Evolutionary conservation across 2,888 invertebrate species (phyloP).

Genomic region (Epistrophe eligans): DNA sequence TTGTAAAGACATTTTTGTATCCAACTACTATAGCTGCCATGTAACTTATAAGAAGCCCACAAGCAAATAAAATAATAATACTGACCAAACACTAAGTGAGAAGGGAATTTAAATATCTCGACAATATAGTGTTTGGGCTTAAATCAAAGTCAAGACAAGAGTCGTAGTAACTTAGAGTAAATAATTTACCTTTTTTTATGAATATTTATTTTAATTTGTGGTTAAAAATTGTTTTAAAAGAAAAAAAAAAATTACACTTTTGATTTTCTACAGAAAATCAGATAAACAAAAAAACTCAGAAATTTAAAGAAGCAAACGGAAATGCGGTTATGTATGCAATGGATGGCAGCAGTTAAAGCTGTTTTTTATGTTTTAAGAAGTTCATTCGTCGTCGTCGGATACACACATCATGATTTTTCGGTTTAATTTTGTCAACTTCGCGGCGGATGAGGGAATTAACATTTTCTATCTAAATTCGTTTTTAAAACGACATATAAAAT

Average conservation of each 20-base stretch:
- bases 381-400: not conserved
- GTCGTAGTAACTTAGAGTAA: not conserved
- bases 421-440: slow-evolving; percentile 34
- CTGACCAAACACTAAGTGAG: not conserved
- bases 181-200: not conserved
- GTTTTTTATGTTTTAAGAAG: slow-evolving; percentile 18
- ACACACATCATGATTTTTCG: not conserved
- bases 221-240: not conserved
- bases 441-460: slow-evolving; percentile 37
- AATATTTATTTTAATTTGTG: slow-evolving; percentile 22
- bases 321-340: slow-evolving; percentile 65
- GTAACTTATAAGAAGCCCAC: slow-evolving; percentile 13
- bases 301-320: slow-evolving; percentile 49
- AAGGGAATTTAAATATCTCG: not conserved
- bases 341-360: slow-evolving; percentile 8
- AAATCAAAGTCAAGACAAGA: slow-evolving; percentile 27
- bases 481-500: not conserved
- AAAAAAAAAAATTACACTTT: not conserved
- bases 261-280: slow-evolving; percentile 5
- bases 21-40: not conserved
- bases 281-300: not conserved
- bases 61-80: not conserved
- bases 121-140: not conserved
- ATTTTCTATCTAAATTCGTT: not conserved
- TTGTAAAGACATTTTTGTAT: slow-evolving; percentile 33